phyloP scores from a whole-genome alignment of 2,888 invertebrate genomes.

The Keiferia lycopersicella region DNA sequence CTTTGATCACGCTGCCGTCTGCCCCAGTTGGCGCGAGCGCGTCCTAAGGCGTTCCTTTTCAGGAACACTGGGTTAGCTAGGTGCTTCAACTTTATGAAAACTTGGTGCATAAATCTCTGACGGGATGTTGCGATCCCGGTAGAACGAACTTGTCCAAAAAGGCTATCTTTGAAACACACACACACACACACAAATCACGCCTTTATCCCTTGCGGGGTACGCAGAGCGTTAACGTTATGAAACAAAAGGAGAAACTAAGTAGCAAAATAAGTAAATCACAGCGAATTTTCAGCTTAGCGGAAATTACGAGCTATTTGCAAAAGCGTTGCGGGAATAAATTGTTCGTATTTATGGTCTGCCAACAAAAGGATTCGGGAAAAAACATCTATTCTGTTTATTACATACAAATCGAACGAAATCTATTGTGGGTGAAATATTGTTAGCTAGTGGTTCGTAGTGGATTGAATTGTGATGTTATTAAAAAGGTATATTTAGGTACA shows the following conservation, averaged over 20 bases:
- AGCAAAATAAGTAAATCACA: slow-evolving; percentile 2
- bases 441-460: neutral
- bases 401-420: slow-evolving; percentile 4
- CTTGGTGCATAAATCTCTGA: neutral
- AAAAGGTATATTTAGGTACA: neutral
- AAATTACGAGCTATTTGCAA: slow-evolving; percentile 18
- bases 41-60: slow-evolving; percentile 39
- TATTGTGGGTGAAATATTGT: neutral
- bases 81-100: slow-evolving; percentile 6
- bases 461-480: neutral
- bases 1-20: slow-evolving; percentile 56
- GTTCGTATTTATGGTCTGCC: slow-evolving; percentile 15
- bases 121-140: neutral
- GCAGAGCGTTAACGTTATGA: no score
- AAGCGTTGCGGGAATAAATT: slow-evolving; percentile 4
- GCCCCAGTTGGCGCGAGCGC: slow-evolving; percentile 59
- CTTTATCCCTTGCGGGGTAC: no score
- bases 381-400: slow-evolving; percentile 9
- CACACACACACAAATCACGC: no score
- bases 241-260: neutral
- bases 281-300: slow-evolving; percentile 4
- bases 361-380: slow-evolving; percentile 8
- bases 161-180: neutral
- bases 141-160: neutral
- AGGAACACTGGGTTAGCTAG: slow-evolving; percentile 10